phyloP scores from a whole-genome alignment of 2,888 invertebrate genomes.

The Ernsta delagoae region DNA sequence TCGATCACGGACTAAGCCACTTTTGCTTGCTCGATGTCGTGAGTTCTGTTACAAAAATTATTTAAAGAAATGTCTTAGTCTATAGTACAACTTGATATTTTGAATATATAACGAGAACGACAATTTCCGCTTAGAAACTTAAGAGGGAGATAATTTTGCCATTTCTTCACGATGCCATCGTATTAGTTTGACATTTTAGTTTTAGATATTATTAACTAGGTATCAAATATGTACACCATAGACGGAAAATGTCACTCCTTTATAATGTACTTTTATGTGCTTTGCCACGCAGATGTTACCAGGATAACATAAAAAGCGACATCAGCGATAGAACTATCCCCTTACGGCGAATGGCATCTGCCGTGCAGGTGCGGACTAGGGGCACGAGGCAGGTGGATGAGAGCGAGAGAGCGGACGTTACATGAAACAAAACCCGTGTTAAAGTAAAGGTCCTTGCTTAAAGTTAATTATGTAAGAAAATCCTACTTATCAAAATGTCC shows the following conservation, averaged over 20 bases:
- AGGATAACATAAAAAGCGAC: constrained; percentile 33
- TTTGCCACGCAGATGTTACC: constrained; percentile 20
- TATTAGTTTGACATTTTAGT: neutral
- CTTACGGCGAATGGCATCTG: constrained; percentile 61
- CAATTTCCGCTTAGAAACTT: no score
- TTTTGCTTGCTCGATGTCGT: neutral
- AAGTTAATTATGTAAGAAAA: constrained; percentile 4
- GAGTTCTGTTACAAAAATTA: neutral
- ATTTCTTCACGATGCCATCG: no score
- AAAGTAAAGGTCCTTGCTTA: neutral
- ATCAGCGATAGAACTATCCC: constrained; percentile 31
- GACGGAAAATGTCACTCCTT: constrained; percentile 9
- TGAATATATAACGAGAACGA: no score
- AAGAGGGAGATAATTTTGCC: no score
- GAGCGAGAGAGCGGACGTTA: constrained; percentile 51
- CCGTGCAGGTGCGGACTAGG: constrained; percentile 49
- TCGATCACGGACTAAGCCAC: neutral
- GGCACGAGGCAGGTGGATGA: constrained; percentile 39
- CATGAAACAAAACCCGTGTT: constrained; percentile 17
- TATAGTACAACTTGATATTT: no score
- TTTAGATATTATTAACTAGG: neutral
- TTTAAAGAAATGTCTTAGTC: neutral
- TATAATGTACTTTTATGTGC: constrained; percentile 17
- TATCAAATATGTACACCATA: neutral
- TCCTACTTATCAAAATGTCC: neutral